Percentiles rank a stretch among this genome's conserved stretches.
These are phyloP conservation scores for Synergus japonicus DNA, from an alignment of 2,888 invertebrate species.

Conservation along the genomic window DNA sequence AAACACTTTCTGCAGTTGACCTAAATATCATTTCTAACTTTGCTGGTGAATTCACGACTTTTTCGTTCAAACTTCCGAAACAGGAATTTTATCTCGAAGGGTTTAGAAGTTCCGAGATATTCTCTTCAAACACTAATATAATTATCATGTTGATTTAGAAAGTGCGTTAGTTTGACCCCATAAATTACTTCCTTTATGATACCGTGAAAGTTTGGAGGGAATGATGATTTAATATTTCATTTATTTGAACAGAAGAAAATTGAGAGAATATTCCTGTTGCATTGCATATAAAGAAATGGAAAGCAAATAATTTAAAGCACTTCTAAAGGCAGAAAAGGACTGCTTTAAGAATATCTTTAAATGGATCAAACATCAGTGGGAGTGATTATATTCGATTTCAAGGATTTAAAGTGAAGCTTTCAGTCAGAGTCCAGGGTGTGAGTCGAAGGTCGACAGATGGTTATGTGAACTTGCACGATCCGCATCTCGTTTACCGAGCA, in stretches of 20 bases:
- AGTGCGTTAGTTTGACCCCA: too few relatives aligned
- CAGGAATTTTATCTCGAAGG: background rate
- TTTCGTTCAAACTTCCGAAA: background rate
- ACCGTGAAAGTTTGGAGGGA: too few relatives aligned
- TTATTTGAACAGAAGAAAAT: too few relatives aligned
- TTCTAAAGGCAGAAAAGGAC: background rate
- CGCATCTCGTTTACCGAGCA: conserved; percentile 57
- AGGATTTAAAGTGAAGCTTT: conserved; percentile 37
- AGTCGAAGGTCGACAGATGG: conserved; percentile 42
- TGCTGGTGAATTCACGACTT: background rate
- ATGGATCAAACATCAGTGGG: background rate
- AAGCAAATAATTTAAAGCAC: background rate
- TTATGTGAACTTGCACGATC: conserved; percentile 48
- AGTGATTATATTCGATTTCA: conserved; percentile 11
- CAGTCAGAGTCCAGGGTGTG: conserved; percentile 31
- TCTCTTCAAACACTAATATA: too few relatives aligned
- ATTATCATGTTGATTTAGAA: too few relatives aligned
- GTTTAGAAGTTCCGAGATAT: background rate
- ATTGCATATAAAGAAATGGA: background rate
- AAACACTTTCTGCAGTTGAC: conserved; percentile 1
- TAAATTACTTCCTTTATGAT: too few relatives aligned
- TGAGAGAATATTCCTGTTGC: background rate
- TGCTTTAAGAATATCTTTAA: background rate
- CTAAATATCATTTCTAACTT: conserved; percentile 23
- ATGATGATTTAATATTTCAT: too few relatives aligned